Base-by-base conservation (phyloP, 1,140 invertebrate species). In the Drosophila neocordata region DNA sequence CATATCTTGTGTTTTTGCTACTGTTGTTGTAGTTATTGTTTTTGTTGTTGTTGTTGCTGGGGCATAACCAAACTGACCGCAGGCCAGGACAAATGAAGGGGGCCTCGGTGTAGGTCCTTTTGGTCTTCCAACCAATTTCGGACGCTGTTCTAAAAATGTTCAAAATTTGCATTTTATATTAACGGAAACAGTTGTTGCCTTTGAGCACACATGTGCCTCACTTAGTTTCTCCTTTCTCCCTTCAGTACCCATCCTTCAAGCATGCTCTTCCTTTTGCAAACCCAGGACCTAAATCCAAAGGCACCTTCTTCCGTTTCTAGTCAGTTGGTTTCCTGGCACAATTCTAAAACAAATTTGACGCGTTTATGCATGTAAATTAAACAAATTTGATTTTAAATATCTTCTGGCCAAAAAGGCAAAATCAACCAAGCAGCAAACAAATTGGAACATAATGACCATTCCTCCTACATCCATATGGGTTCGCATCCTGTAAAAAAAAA, bases 321-420 rank as follows among this genome's bases (percentile, higher is more conserved):
- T 73, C 70, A 48, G 41, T 48, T 70, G 69, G 71, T 63, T 70
- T 73, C 64, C 67, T 74, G 74, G 63, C 22, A 82, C 82, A 85
- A 78, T 87, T 79, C 78, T 79, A 85, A 87, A 87, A 74, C 82
- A 88, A 87, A 88, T 87, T 87, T 88, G 83, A 88, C 83, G 83
- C 83, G 83, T 88, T 88, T 88, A 88, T 88, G 83, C 79, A 88
- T 88, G 83, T 88, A 88, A 88, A 88, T 88, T 88, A 82, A 88
- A 83, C 83, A 88, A 88, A 88, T 88, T 88, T 88, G 83, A 88
- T 88, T 88, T 88, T 89, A 88, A 88, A 88, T 88, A 83, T 88
- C 83, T 88, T 87, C 65, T 87, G 82, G 78, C 41, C 81, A 71
- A 53, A 70, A 69, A 60, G 73, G 37, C 60, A 68, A 24, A 38